These are phyloP conservation scores for Tonatia bakeri DNA, from an alignment of 2,113 vertebrate species.

Conservation along the genomic window DNA sequence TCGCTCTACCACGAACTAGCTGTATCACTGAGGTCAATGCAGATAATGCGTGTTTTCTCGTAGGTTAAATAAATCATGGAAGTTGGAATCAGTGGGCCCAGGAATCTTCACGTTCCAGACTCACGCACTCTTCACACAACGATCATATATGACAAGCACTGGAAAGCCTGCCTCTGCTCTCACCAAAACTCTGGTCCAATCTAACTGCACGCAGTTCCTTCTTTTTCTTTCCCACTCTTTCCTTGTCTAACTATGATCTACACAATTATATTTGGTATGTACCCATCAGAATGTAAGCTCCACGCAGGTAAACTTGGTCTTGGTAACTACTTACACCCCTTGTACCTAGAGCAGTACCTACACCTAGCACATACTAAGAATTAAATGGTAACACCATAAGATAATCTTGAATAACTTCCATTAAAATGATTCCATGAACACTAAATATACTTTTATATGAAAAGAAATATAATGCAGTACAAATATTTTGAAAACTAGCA, in stretches of 20 bases:
- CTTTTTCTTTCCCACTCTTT: neutral
- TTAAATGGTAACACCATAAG: neutral
- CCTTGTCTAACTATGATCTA: neutral
- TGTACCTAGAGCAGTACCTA: neutral
- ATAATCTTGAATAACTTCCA: neutral
- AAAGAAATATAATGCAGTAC: neutral
- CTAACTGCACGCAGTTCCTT: neutral
- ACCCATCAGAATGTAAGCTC: neutral
- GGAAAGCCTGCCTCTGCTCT: neutral
- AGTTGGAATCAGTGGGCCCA: neutral
- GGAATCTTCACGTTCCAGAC: neutral
- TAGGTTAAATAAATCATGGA: neutral
- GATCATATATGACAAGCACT: neutral
- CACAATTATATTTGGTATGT: neutral
- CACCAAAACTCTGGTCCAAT: neutral
- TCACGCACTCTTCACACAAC: neutral
- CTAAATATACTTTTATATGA: neutral
- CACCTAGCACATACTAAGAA: neutral
- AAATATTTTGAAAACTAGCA: neutral
- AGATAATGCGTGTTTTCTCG: neutral
- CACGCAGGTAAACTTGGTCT: neutral
- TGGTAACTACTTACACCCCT: neutral
- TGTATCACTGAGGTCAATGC: neutral
- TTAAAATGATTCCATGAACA: neutral
- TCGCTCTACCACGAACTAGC: neutral